Conservation (phyloP, 2,888 invertebrate genomes). For the Platycheirus rosarum region DNA sequence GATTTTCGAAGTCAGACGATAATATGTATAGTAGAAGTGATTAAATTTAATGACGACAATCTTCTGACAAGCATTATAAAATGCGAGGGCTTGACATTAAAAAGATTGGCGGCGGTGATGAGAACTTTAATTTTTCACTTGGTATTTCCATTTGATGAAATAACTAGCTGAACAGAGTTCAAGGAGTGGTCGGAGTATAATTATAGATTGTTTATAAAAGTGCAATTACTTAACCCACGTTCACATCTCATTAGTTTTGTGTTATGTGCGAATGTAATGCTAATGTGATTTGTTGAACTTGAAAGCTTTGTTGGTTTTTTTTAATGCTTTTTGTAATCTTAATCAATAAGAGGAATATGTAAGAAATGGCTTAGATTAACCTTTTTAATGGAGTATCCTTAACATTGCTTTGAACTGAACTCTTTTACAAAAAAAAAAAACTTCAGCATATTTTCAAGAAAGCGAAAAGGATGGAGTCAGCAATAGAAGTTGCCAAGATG, state of each 20-base stretch:
- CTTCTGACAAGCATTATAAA: not conserved
- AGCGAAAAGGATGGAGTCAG: no score
- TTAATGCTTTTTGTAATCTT: no score
- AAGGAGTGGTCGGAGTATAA: constrained; percentile 20
- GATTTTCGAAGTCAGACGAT: constrained; percentile 34
- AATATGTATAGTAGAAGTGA: constrained; percentile 37
- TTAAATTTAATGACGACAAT: constrained; percentile 43
- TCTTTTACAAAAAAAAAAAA: no score
- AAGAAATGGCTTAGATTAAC: no score
- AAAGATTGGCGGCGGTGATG: constrained; percentile 20
- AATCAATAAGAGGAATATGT: no score
- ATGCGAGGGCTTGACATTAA: constrained; percentile 8
- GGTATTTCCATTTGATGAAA: constrained; percentile 23
- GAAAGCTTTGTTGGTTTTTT: no score
- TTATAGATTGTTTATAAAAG: constrained; percentile 3
- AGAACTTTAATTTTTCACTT: constrained; percentile 29
- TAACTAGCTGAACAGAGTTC: constrained; percentile 8
- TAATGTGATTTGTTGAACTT: not conserved
- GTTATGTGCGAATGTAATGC: not conserved
- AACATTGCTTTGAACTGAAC: no score
- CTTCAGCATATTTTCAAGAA: no score
- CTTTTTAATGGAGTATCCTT: no score
- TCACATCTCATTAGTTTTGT: not conserved
- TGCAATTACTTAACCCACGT: constrained; percentile 7
- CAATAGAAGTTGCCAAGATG: no score